A percentile compares a stretch with the other conserved stretches of the same genome.
Evolutionary conservation across 2,797 vertebrate genomes (phyloP).

Genomic region (Muraenolepis orangiensis): DNA sequence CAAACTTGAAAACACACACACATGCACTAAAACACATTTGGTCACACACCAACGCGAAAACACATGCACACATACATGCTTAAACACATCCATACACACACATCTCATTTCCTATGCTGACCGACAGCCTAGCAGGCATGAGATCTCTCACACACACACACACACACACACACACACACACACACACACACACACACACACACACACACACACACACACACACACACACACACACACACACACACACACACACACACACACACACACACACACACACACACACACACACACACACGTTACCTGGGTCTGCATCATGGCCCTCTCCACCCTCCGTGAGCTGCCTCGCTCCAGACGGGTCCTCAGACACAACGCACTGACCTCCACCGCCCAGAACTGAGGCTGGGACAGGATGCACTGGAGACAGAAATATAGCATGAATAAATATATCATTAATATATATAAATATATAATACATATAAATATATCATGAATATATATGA

Average conservation of each 20-base stretch:
- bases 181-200: background rate
- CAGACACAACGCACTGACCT: constrained; percentile 84
- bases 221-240: background rate
- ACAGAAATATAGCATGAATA: no score
- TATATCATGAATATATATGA: no score
- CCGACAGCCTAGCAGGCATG: background rate
- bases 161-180: background rate
- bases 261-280: background rate
- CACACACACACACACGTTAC: constrained; percentile 56
- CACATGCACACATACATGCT: background rate
- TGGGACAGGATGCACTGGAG: constrained; percentile 87
- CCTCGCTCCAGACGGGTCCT: constrained; percentile 87
- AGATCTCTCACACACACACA: background rate
- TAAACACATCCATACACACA: background rate
- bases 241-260: background rate
- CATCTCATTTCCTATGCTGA: background rate
- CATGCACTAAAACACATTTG: background rate
- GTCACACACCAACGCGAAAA: no score
- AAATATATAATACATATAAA: no score
- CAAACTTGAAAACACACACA: background rate
- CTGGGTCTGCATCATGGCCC: constrained; percentile 95
- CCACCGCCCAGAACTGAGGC: constrained; percentile 92
- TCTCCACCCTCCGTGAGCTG: constrained; percentile 83
- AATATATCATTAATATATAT: no score
- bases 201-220: background rate